Conservation (phyloP, 1,140 invertebrate genomes). For the Hestina assimilis region DNA sequence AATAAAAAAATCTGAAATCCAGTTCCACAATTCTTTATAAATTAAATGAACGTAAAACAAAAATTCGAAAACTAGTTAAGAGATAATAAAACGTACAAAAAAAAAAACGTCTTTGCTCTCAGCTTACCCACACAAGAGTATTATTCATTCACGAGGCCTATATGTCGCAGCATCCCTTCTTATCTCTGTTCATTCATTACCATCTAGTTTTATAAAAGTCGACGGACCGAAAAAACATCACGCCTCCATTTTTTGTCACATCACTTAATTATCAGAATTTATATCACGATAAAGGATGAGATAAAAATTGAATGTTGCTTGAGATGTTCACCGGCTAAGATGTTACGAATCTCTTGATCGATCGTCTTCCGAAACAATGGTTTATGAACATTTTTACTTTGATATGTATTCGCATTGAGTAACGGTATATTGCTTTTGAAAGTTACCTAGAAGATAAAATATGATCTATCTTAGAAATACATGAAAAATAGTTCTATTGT, state of each 20-base stretch:
- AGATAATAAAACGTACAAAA: no score
- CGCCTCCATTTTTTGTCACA: slow-evolving; percentile 76
- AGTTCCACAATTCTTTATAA: background rate
- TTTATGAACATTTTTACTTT: background rate
- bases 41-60: background rate
- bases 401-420: slow-evolving; percentile 3
- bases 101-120: background rate
- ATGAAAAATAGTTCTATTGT: background rate
- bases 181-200: slow-evolving; percentile 77
- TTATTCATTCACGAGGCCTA: slow-evolving; percentile 45
- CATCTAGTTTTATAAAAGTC: slow-evolving; percentile 72
- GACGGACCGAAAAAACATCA: slow-evolving; percentile 71
- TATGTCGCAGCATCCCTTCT: slow-evolving; percentile 56
- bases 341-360: slow-evolving; percentile 35
- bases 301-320: slow-evolving; percentile 60
- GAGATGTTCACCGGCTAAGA: slow-evolving; percentile 38
- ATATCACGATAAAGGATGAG: slow-evolving; percentile 66
- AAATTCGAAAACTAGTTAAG: background rate
- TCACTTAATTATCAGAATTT: slow-evolving; percentile 76
- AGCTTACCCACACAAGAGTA: background rate
- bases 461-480: background rate
- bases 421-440: background rate
- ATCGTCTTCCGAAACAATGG: slow-evolving; percentile 36
- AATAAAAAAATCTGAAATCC: background rate
- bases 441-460: no score